Conservation (phyloP, 1,140 invertebrate species). For the Leptinotarsa undecemlineata region DNA sequence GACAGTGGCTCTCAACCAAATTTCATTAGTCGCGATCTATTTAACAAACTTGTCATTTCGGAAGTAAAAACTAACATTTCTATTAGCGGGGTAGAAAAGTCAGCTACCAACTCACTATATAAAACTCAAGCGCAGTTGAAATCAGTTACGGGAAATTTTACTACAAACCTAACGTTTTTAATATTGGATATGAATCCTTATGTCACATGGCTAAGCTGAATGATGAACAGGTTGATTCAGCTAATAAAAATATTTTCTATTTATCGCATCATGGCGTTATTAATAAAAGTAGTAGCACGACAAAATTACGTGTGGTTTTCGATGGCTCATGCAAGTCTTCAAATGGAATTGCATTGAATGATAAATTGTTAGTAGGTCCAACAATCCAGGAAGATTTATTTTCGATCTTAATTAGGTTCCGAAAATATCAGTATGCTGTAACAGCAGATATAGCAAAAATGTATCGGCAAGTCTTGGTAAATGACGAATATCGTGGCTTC, state of each 20-base stretch:
- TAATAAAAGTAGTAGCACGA: slow-evolving; percentile 35
- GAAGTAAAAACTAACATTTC: background rate
- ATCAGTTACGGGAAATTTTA: background rate
- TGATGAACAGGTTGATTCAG: background rate
- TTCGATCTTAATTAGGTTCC: background rate
- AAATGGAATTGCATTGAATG: slow-evolving; percentile 41
- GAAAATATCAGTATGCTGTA: background rate
- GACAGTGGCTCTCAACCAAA: slow-evolving; percentile 1
- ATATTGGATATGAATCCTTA: slow-evolving; percentile 34
- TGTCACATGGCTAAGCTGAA: slow-evolving; percentile 38
- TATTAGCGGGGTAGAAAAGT: background rate
- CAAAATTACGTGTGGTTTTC: slow-evolving; percentile 45
- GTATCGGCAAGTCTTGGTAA: slow-evolving; percentile 12
- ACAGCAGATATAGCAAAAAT: slow-evolving; percentile 15
- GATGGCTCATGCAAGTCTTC: slow-evolving; percentile 39
- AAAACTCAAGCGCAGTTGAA: background rate
- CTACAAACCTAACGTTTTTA: background rate
- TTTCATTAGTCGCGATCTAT: background rate
- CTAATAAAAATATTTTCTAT: slow-evolving; percentile 37
- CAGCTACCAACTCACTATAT: background rate
- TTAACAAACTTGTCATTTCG: background rate
- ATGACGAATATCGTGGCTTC: background rate
- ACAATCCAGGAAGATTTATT: slow-evolving; percentile 36
- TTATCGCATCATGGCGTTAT: slow-evolving; percentile 50
- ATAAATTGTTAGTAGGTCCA: slow-evolving; percentile 39